Evolutionary conservation across 2,113 vertebrate species (phyloP), one percentile per base, ranked within the genome.

Genomic region (Pholis gunnellus): DNA sequence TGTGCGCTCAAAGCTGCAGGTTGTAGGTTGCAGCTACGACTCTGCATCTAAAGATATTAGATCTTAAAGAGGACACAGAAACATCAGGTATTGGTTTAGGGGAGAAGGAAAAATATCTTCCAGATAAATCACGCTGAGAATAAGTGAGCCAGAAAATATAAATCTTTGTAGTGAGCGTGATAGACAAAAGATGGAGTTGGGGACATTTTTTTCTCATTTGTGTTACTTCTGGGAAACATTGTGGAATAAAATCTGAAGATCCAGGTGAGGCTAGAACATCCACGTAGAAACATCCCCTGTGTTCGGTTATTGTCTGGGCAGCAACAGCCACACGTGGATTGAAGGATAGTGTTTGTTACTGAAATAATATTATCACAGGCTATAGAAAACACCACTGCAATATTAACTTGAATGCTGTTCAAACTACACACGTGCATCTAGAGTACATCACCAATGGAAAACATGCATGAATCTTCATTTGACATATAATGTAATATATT

Each of bases 81-180:
- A 89, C 87, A 89, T 82, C 63, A 63, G 81, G 75, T 74, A 34
- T 22, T 78, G 59, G 50, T 85, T 89, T 85, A 25, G 27, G 15
- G 18, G 22, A 63, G 64, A 57, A 44, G 54, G 46, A 54, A 52
- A 75, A 88, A 83, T 6, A 68, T 68, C 64, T 68, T 15, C 34
- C 1, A 54, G 59, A 79, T 83, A 70, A 82, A 82, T 82, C n/a
- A 50, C 52, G 18, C 48, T 25, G 25, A 40, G 59, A 64, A 40
- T 29, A 78, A 9, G 40, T 44, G 59, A 71, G 85, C 61, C 65
- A 54, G 48, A 79, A 79, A 76, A 88, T 25, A 57, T 75, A 18
- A 22, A 22, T 38, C 85, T 84, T 54, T 72, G 36, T 17, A 48
- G 65, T 63, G 31, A 40, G 18, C 52, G 60, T 1, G 36, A 64